phyloP scores from a whole-genome alignment of 2,888 invertebrate species.

The Rotaria socialis region DNA sequence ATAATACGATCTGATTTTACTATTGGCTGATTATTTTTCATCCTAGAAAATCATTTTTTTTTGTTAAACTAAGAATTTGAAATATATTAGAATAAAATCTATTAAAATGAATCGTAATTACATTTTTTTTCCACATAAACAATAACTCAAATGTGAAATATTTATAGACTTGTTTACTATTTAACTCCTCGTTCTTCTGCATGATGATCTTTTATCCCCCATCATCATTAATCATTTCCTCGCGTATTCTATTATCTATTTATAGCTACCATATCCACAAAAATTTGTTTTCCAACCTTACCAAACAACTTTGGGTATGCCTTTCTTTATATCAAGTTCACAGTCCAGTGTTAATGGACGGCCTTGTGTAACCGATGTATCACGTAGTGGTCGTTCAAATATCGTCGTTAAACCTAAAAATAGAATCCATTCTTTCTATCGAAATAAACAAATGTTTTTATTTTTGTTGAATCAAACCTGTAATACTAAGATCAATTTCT shows the following conservation, averaged over 20 bases:
- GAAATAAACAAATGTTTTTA: neutral
- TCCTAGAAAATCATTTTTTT: neutral
- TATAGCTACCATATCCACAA: too few species aligned
- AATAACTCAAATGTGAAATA: too few species aligned
- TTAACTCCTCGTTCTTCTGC: too few species aligned
- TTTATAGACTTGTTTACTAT: too few species aligned
- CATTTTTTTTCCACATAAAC: neutral
- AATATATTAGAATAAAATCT: too few species aligned
- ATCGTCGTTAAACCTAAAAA: conserved; percentile 14
- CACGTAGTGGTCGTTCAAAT: conserved; percentile 31
- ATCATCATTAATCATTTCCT: too few species aligned
- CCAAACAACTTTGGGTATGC: conserved; percentile 11
- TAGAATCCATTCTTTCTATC: neutral
- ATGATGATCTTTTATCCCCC: too few species aligned
- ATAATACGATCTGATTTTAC: neutral
- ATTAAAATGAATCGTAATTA: too few species aligned
- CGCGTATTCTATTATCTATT: too few species aligned
- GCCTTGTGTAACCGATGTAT: conserved; percentile 20
- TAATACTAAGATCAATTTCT: neutral
- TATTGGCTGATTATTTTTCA: conserved; percentile 29
- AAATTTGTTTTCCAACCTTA: neutral
- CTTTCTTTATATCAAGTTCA: conserved; percentile 21
- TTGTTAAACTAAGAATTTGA: too few species aligned
- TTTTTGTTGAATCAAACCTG: neutral
- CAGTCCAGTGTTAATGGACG: conserved; percentile 9